Evolutionary conservation across 1,140 invertebrate genomes (phyloP), one percentile per base, ranked within the genome.

Genomic region (Mya arenaria): DNA sequence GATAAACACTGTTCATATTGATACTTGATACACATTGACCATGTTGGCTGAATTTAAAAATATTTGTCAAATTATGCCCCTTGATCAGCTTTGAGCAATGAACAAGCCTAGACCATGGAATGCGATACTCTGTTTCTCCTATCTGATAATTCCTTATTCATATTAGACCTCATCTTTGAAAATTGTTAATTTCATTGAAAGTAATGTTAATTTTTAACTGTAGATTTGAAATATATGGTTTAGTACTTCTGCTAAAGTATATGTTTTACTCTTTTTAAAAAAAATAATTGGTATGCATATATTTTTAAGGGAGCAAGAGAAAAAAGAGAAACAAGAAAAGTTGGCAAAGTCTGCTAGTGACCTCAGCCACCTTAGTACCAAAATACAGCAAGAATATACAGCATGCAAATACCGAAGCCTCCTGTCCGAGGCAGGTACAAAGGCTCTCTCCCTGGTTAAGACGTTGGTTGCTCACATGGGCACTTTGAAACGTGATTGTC

Each of bases 221-320:
- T 13, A 60, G 30, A 8, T 60, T 23, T 23, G 8, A 13, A 8
- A 13, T 60, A 60, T 13, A 60, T 19, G 8, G 10, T 8, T 60
- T 13, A 60, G 30, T 13, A 60, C 23, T 8, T 23, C 6, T 8
- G 10, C 30, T 13, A 8, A 8, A 60, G 8, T 8, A 60, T 13
- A 60, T 23, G 23, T 10, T 48, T 48, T 13, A 48, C 44, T 48
- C 10, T 48, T 48, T 48, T 48, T 48, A 13, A 48, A 48, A 13
- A 48, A 48, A 48, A n/a, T 48, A 10, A 10, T n/a, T n/a, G n/a
- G n/a, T n/a, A n/a, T n/a, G n/a, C n/a, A n/a, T n/a, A n/a, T n/a
- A n/a, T 28, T 39, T 63, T 58, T 37, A n/a, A 86, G 85, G 37
- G 83, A 87, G 48, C 60, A 69, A 81, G 86, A 87, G 58, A 79